phyloP scores from a whole-genome alignment of 2,888 invertebrate genomes.

The Sminthurides aquaticus region DNA sequence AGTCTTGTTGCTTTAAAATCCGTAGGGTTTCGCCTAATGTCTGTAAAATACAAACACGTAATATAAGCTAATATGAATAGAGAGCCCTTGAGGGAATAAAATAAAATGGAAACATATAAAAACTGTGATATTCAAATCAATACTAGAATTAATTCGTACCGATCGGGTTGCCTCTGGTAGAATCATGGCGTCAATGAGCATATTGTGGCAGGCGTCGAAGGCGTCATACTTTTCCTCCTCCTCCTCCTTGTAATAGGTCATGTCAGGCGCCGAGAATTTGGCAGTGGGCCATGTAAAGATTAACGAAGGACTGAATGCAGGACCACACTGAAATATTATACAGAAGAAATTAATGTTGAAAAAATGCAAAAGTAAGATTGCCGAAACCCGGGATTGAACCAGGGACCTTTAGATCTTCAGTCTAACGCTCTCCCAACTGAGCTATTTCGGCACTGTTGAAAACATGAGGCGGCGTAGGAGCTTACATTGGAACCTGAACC shows the following conservation, averaged over 20 bases:
- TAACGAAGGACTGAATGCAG: slow-evolving; percentile 34
- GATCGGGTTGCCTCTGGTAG: slow-evolving; percentile 31
- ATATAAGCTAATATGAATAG: not conserved
- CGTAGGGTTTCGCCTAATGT: slow-evolving; percentile 13
- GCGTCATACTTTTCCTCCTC: slow-evolving; percentile 24
- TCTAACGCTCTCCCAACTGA: no score
- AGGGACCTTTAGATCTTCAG: no score
- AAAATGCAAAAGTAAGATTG: not conserved
- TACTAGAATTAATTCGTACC: slow-evolving; percentile 21
- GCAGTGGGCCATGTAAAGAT: slow-evolving; percentile 38
- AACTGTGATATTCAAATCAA: not conserved
- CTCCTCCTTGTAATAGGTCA: slow-evolving; percentile 12
- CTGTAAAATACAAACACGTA: slow-evolving; percentile 5
- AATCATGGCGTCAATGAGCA: slow-evolving; percentile 34
- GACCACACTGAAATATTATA: slow-evolving; percentile 33
- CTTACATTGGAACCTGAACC: no score
- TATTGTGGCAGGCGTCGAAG: slow-evolving; percentile 34
- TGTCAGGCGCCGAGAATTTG: slow-evolving; percentile 26
- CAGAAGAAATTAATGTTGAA: slow-evolving; percentile 1
- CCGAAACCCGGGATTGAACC: no score
- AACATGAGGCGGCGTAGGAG: no score
- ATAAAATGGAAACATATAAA: no score
- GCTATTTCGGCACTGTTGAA: no score
- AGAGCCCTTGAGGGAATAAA: no score
- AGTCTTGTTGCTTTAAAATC: slow-evolving; percentile 3